Evolutionary conservation across 1,140 invertebrate genomes (phyloP).

Genomic region (Drosophila tropicalis): DNA sequence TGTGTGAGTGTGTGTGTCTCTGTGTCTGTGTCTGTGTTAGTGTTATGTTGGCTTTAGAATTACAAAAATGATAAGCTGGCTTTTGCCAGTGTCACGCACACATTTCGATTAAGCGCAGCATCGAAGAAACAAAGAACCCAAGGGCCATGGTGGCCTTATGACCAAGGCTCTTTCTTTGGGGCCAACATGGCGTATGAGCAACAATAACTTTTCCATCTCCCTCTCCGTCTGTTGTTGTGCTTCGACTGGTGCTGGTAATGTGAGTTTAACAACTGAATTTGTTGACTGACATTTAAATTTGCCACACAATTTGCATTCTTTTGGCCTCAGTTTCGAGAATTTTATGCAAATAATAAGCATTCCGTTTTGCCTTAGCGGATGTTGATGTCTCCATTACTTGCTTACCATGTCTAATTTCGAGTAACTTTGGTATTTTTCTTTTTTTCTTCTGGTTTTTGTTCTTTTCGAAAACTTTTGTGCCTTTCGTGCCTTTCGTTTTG

Average conservation of each 20-base stretch:
- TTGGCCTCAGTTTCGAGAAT: conserved; percentile 34
- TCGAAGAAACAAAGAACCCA: conserved; percentile 13
- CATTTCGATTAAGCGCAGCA: conserved; percentile 51
- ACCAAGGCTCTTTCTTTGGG: not conserved
- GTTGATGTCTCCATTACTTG: conserved; percentile 73
- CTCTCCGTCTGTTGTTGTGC: not conserved
- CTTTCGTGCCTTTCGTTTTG: conserved; percentile 11
- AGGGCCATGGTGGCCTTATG: not conserved
- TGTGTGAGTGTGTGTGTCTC: too few relatives aligned
- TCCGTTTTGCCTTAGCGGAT: conserved; percentile 38
- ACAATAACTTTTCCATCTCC: conserved; percentile 22
- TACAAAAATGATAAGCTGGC: conserved; percentile 52
- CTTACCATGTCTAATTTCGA: conserved; percentile 64
- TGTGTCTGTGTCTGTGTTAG: too few relatives aligned
- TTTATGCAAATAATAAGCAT: conserved; percentile 80
- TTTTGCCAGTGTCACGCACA: conserved; percentile 32
- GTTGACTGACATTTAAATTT: conserved; percentile 77
- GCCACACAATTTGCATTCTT: conserved; percentile 73
- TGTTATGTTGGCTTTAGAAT: conserved; percentile 27
- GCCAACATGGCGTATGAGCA: conserved; percentile 55
- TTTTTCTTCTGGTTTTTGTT: too few relatives aligned
- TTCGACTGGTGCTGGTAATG: conserved; percentile 45
- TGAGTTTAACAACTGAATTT: conserved; percentile 76
- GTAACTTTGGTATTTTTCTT: conserved; percentile 28
- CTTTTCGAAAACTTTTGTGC: conserved; percentile 11